These are phyloP conservation scores for Lymantria monacha DNA, from an alignment of 2,888 invertebrate genomes.

Conservation along the genomic window DNA sequence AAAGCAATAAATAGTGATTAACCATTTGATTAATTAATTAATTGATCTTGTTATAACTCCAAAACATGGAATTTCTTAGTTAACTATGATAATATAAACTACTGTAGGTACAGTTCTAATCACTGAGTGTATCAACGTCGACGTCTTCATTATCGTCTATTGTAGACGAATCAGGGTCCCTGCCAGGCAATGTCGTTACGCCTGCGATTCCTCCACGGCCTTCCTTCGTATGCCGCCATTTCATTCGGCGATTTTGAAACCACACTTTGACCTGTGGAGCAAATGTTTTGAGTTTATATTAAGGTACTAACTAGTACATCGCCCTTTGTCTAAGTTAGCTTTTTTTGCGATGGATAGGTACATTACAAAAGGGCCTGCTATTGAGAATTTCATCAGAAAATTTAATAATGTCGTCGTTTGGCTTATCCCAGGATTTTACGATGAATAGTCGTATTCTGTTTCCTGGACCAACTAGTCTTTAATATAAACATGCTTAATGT, in stretches of 20 bases:
- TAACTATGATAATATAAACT: too few relatives aligned
- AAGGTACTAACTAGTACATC: neutral
- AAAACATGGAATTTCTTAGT: neutral
- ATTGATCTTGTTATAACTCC: too few relatives aligned
- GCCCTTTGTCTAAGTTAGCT: neutral
- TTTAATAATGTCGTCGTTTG: too few relatives aligned
- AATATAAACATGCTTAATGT: too few relatives aligned
- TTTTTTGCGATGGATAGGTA: too few relatives aligned
- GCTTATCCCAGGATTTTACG: too few relatives aligned
- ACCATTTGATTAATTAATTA: too few relatives aligned
- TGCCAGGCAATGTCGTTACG: constrained; percentile 38
- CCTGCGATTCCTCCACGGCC: constrained; percentile 62
- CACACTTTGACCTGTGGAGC: constrained; percentile 85
- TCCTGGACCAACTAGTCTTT: too few relatives aligned
- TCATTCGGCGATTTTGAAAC: constrained; percentile 96
- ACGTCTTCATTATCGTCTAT: constrained; percentile 73
- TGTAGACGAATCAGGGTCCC: constrained; percentile 56
- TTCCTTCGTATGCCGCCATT: constrained; percentile 92
- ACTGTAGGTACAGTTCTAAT: constrained; percentile 34
- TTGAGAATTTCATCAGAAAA: constrained; percentile 1
- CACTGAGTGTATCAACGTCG: constrained; percentile 77
- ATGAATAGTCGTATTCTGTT: too few relatives aligned
- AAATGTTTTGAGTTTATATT: neutral
- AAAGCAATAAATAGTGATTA: too few relatives aligned
- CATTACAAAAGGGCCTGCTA: too few relatives aligned